Evolutionary conservation across 1,140 invertebrate genomes (phyloP).

Genomic region (Drosophila pandora): DNA sequence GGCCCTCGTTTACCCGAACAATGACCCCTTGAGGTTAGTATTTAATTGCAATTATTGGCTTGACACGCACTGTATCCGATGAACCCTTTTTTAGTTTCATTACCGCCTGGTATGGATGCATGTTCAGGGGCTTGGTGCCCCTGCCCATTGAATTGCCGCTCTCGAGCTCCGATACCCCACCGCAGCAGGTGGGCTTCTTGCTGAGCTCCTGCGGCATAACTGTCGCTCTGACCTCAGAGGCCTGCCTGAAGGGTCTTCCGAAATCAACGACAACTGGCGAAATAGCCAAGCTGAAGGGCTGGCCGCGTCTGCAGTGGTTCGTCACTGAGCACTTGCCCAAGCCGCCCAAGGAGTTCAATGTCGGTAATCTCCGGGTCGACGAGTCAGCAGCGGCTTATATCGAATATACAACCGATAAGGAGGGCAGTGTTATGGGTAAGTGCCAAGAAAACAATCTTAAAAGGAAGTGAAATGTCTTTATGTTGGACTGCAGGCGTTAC

Average conservation of each 20-base stretch:
- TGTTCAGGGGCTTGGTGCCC: constrained; percentile 98
- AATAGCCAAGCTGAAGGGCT: constrained; percentile 97
- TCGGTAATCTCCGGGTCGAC: constrained; percentile 93
- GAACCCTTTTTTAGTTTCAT: constrained; percentile 90
- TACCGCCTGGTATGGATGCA: constrained; percentile 99
- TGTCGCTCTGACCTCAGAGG: constrained; percentile 98
- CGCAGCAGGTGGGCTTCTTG: constrained; percentile 98
- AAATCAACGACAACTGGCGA: constrained; percentile 95
- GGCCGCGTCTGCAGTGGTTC: constrained; percentile 98
- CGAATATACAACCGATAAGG: constrained; percentile 98
- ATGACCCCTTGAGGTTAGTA: constrained; percentile 92
- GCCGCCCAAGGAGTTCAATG: constrained; percentile 97
- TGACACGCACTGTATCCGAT: background rate
- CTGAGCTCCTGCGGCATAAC: constrained; percentile 97
- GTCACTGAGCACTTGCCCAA: constrained; percentile 98
- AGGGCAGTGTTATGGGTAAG: constrained; percentile 98
- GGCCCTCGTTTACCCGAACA: constrained; percentile 99
- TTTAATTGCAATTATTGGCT: background rate
- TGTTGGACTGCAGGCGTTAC: constrained; percentile 69
- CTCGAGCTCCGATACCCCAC: constrained; percentile 97
- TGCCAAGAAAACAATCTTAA: constrained; percentile 70
- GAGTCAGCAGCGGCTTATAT: constrained; percentile 98
- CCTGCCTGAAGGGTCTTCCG: constrained; percentile 97
- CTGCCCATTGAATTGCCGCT: constrained; percentile 99
- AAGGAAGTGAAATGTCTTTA: background rate